These are phyloP conservation scores for Drosophila heteroneura DNA, from an alignment of 2,888 invertebrate species.

Conservation along the genomic window DNA sequence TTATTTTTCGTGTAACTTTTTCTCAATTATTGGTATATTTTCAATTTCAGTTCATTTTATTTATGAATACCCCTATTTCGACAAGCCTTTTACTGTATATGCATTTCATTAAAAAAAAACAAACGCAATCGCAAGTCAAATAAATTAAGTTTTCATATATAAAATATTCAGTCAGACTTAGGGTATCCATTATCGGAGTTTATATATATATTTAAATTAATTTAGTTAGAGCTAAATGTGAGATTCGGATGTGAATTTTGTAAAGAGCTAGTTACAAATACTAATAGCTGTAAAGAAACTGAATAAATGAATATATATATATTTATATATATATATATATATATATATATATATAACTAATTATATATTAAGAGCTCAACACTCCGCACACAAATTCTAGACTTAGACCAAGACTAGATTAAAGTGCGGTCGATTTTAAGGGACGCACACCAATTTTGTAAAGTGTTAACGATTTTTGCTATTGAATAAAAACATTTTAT, in stretches of 20 bases:
- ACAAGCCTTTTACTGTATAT: slow-evolving; percentile 11
- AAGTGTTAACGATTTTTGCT: slow-evolving; percentile 64
- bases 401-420: slow-evolving; percentile 35
- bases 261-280: slow-evolving; percentile 42
- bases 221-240: slow-evolving; percentile 34
- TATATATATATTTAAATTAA: slow-evolving; percentile 45
- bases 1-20: not conserved
- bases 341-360: slow-evolving; percentile 6
- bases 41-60: slow-evolving; percentile 7
- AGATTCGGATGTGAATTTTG: slow-evolving; percentile 36
- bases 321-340: not conserved
- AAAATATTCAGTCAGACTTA: slow-evolving; percentile 48
- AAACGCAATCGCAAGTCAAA: slow-evolving; percentile 47
- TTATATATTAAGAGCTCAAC: slow-evolving; percentile 41
- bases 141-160: slow-evolving; percentile 36
- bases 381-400: slow-evolving; percentile 14
- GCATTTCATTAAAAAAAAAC: slow-evolving; percentile 30
- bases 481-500: slow-evolving; percentile 72
- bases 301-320: slow-evolving; percentile 38
- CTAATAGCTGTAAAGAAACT: slow-evolving; percentile 48
- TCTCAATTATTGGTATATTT: not conserved
- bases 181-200: slow-evolving; percentile 44
- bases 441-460: slow-evolving; percentile 59
- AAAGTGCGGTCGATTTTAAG: slow-evolving; percentile 39
- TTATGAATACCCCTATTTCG: slow-evolving; percentile 15